Base-by-base conservation (phyloP, 2,797 vertebrate genomes). In the Peromyscus melanophrys region DNA sequence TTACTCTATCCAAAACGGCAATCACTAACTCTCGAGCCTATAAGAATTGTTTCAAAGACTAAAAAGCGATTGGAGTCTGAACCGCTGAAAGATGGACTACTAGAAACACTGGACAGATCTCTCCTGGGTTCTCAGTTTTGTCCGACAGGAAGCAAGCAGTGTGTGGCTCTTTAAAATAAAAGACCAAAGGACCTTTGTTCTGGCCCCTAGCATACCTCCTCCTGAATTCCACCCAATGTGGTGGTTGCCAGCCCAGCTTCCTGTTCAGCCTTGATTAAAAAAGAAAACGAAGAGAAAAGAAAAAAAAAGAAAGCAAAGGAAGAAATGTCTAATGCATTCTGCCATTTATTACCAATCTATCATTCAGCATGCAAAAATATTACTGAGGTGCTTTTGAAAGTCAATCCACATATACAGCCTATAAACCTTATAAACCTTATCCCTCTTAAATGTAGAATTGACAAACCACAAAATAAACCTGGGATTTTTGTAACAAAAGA, bases 131-230 rank as follows among this genome's bases (percentile, higher is more conserved):
- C 77, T 0, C 81, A 57, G 88, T 96, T 93, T 98, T 98, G 94
- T 95, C 90, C 88, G 84, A 55, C 92, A 71, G 82, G 78, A 65
- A 97, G 96, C 67, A 97, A 97, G 69, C 73, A 88, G 85, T 73
- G n/a, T 75, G 49, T 23, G 34, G 23, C 97, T 75, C 87, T 93
- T 86, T 25, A 43, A 76, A 91, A 91, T 76, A 85, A 96, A 84
- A 92, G 59, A 94, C 84, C 98, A 99, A 99, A 99, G 96, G 96
- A 98, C 97, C 98, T 99, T 98, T 99, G 98, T 99, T 98, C 98
- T 49, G 63, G 88, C 89, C 80, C 94, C 89, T 92, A 83, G 55
- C 21, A 83, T 90, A 94, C 46, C 93, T 40, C 86, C 61, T 96
- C 57, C 93, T 97, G 75, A 96, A 95, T 97, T 98, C 98, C 98